These are phyloP conservation scores for Bugulina stolonifera DNA, from an alignment of 2,888 invertebrate genomes.

Conservation along the genomic window DNA sequence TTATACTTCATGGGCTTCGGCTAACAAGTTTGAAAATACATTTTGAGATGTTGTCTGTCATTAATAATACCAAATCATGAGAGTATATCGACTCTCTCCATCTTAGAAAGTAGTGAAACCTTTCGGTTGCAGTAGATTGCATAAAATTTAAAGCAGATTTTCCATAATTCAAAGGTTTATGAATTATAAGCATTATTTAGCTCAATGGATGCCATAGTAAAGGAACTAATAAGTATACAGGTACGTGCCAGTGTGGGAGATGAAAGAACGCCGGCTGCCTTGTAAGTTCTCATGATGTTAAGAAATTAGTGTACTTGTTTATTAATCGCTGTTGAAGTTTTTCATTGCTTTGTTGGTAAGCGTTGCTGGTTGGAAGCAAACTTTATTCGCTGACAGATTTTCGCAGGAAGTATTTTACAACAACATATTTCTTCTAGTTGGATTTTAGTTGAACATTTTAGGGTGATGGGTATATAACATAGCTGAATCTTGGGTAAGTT, in stretches of 20 bases:
- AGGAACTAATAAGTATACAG: conserved; percentile 20
- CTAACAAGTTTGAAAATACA: neutral
- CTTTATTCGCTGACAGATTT: neutral
- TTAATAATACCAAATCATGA: no score
- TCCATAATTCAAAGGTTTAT: neutral
- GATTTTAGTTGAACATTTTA: neutral
- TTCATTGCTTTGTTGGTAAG: neutral
- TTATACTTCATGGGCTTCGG: neutral
- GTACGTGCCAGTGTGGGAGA: conserved; percentile 18
- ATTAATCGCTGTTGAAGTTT: neutral
- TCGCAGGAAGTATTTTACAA: neutral
- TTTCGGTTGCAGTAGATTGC: neutral
- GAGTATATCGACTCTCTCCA: no score
- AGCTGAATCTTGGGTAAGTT: no score
- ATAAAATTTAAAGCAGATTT: conserved; percentile 20
- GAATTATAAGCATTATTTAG: neutral
- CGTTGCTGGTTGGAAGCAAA: no score
- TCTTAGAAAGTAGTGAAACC: conserved; percentile 17
- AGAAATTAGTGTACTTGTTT: conserved; percentile 5
- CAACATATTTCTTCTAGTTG: neutral
- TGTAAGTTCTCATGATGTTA: conserved; percentile 23
- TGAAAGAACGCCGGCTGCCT: neutral
- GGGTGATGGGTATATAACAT: no score
- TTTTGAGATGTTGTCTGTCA: no score
- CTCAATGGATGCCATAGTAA: conserved; percentile 25